Evolutionary conservation across 2,888 invertebrate genomes (phyloP), one percentile per base, ranked within the genome.

Genomic region (Acholoe squamosa): DNA sequence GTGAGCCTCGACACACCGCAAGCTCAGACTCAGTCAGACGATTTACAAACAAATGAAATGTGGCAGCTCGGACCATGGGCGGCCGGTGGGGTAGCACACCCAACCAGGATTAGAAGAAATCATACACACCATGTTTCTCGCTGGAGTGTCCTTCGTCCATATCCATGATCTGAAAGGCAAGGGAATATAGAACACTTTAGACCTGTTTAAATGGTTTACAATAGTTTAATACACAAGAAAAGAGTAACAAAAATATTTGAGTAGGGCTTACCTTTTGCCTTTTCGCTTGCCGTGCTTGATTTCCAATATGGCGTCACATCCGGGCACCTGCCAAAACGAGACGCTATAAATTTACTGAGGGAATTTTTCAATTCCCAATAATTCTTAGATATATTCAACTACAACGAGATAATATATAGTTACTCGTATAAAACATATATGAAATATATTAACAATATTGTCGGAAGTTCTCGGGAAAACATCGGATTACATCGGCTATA

Each of bases 221-320:
- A 43, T 43, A 3, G 5, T 43, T 10, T 43, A 43, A 43, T 7
- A 7, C 10, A 43, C 43, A 43, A 7, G 43, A 43, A 43, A 43
- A 7, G 3, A 10, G 5, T 3, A 43, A 33, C 33, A 43, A 34
- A 31, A 77, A 77, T 31, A 34, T 33, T 16, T 16, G 25, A n/a
- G n/a, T 5, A 80, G 33, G 14, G 1, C 34, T 31, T 34, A 80
- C 43, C 5, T 10, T 14, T 43, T 1, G 3, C 80, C 10, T 14
- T 1, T 25, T 28, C 0, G 14, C 86, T 5, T 0, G 31, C n/a
- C 54, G 34, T 86, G 19, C 33, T 22, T 84, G 0, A 56, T 52
- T 52, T 86, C 84, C 86, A 86, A 86, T 86, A 86, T 86, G 86
- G 86, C 86, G 86, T 86, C 86, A 86, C 86, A 86, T 86, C 86